These are phyloP conservation scores for Xiphophorus maculatus DNA, from an alignment of 2,113 vertebrate genomes.

Conservation along the genomic window DNA sequence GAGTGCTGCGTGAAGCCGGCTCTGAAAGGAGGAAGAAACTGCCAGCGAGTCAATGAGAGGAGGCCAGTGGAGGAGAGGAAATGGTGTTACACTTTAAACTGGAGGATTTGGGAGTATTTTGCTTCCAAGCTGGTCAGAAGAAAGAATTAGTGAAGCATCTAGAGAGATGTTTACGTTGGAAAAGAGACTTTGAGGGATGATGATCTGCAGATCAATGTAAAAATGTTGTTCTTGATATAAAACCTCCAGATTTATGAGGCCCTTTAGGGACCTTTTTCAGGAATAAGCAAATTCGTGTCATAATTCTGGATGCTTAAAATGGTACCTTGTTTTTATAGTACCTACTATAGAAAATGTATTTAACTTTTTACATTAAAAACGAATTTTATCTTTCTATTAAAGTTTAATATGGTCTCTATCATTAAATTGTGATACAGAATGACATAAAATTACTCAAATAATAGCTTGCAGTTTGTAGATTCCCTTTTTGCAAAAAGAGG, in stretches of 20 bases:
- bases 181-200: neutral
- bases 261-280: no score
- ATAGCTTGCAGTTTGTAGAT: no score
- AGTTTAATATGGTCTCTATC: no score
- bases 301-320: no score
- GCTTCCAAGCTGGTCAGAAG: neutral
- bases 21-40: constrained; percentile 66
- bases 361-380: no score
- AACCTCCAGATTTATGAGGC: neutral
- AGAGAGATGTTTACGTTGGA: neutral
- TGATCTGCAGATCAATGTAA: neutral
- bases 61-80: neutral
- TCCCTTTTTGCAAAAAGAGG: no score
- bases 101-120: neutral
- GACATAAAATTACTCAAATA: no score
- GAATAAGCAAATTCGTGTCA: no score
- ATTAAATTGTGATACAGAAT: no score
- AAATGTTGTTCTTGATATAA: neutral
- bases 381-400: no score
- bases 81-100: neutral
- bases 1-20: constrained; percentile 60
- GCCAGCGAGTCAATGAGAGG: constrained; percentile 33
- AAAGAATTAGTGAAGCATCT: neutral
- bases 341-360: no score
- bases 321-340: no score